phyloP scores from a whole-genome alignment of 1,140 invertebrate species.

The Stegodyphus mimosarum region DNA sequence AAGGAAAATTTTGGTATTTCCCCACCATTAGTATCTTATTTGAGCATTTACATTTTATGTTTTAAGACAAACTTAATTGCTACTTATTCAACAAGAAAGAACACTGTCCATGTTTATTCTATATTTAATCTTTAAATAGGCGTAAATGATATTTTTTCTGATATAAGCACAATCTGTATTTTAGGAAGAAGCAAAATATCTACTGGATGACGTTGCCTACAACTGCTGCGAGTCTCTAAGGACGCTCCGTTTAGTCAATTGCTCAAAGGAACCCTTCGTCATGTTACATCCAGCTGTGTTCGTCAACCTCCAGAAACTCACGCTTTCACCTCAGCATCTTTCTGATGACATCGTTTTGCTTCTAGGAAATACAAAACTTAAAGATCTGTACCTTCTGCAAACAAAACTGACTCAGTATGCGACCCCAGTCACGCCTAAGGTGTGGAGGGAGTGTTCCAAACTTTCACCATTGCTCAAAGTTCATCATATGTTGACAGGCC shows the following conservation, averaged over 20 bases:
- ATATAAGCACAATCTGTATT: background rate
- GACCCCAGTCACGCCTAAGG: slow-evolving; percentile 63
- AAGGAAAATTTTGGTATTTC: no score
- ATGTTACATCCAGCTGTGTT: slow-evolving; percentile 83
- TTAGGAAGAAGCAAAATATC: slow-evolving; percentile 68
- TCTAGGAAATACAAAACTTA: slow-evolving; percentile 70
- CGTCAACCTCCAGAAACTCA: slow-evolving; percentile 77
- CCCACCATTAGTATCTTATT: no score
- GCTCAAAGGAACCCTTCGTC: slow-evolving; percentile 79
- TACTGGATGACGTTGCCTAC: slow-evolving; percentile 78
- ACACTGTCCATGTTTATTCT: background rate
- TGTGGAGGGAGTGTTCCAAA: slow-evolving; percentile 67
- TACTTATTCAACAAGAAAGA: no score
- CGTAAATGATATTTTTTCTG: background rate
- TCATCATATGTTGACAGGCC: slow-evolving; percentile 67
- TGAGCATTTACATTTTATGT: no score
- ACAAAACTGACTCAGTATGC: slow-evolving; percentile 74
- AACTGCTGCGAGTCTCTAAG: slow-evolving; percentile 75
- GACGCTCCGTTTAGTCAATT: slow-evolving; percentile 79
- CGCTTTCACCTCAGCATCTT: slow-evolving; percentile 82
- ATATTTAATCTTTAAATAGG: background rate
- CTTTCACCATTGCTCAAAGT: slow-evolving; percentile 67
- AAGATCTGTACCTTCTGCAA: slow-evolving; percentile 82
- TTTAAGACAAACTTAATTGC: no score
- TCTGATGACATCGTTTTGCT: slow-evolving; percentile 80